These are phyloP conservation scores for Danionella dracula DNA, from an alignment of 2,797 vertebrate genomes.

Conservation along the genomic window DNA sequence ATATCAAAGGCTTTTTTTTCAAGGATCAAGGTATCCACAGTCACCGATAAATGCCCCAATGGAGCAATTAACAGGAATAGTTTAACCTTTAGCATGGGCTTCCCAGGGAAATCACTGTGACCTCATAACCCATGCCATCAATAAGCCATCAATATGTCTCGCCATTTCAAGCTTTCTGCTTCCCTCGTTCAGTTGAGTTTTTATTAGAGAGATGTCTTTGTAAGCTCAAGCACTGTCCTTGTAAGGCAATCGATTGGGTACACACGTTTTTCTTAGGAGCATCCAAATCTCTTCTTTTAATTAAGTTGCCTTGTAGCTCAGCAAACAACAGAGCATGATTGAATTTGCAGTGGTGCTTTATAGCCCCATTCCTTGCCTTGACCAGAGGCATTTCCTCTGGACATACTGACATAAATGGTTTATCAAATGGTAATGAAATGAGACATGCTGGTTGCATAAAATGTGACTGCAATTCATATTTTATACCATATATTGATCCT, in stretches of 20 bases:
- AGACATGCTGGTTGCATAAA: background rate
- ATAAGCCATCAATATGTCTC: conserved; percentile 52
- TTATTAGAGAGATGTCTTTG: conserved; percentile 51
- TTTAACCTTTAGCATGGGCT: conserved; percentile 69
- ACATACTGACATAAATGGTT: background rate
- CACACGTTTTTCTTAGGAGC: conserved; percentile 27
- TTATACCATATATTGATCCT: background rate
- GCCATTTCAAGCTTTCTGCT: conserved; percentile 29
- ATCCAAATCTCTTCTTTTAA: conserved; percentile 48
- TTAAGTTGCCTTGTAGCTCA: conserved; percentile 23
- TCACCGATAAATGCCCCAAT: conserved; percentile 54
- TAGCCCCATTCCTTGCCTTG: background rate
- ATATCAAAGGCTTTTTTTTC: conserved; percentile 20
- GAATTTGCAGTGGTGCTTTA: conserved; percentile 19
- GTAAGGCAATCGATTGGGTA: conserved; percentile 46
- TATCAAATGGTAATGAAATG: background rate
- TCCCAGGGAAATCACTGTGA: conserved; percentile 62
- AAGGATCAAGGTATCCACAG: conserved; percentile 23
- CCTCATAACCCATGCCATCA: conserved; percentile 65
- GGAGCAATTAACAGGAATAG: conserved; percentile 65
- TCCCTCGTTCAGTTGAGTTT: conserved; percentile 49
- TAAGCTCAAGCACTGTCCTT: conserved; percentile 30
- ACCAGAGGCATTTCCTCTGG: background rate
- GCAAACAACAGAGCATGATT: conserved; percentile 18
- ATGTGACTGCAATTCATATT: background rate